Evolutionary conservation across 2,797 vertebrate genomes (phyloP).

Genomic region (Echeneis naucrates): DNA sequence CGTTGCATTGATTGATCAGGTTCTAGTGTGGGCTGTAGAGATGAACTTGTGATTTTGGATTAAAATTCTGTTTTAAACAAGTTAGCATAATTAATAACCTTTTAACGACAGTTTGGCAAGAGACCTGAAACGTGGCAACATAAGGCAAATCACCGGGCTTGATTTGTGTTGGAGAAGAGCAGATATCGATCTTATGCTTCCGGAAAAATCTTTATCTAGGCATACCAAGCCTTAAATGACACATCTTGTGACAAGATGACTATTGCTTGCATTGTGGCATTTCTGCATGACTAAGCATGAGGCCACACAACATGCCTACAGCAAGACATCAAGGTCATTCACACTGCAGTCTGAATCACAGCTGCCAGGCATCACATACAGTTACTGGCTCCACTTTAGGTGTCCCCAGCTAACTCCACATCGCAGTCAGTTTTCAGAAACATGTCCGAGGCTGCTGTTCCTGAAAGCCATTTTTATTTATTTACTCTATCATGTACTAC

Average conservation of each 20-base stretch:
- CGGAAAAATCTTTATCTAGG: neutral
- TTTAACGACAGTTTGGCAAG: neutral
- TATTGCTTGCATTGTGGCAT: conserved; percentile 6
- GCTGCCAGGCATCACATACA: conserved; percentile 6
- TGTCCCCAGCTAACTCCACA: neutral
- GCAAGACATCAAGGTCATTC: conserved; percentile 29
- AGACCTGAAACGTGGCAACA: neutral
- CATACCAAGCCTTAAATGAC: neutral
- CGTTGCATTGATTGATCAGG: neutral
- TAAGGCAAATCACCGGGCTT: neutral
- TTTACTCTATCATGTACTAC: neutral
- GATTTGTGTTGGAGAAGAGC: neutral
- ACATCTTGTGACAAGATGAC: neutral
- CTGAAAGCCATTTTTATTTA: neutral
- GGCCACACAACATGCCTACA: conserved; percentile 1
- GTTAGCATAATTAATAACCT: neutral
- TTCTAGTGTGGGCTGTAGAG: neutral
- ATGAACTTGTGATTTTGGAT: neutral
- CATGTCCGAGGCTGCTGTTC: neutral
- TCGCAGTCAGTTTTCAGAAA: neutral
- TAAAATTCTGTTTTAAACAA: neutral
- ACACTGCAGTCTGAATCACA: conserved; percentile 5
- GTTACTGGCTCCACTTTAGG: neutral
- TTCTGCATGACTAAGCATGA: conserved; percentile 20
- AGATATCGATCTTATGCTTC: neutral